A percentile compares a stretch with the other conserved stretches of the same genome.
Conservation (phyloP, 2,113 vertebrate species). For the Electrona antarctica region DNA sequence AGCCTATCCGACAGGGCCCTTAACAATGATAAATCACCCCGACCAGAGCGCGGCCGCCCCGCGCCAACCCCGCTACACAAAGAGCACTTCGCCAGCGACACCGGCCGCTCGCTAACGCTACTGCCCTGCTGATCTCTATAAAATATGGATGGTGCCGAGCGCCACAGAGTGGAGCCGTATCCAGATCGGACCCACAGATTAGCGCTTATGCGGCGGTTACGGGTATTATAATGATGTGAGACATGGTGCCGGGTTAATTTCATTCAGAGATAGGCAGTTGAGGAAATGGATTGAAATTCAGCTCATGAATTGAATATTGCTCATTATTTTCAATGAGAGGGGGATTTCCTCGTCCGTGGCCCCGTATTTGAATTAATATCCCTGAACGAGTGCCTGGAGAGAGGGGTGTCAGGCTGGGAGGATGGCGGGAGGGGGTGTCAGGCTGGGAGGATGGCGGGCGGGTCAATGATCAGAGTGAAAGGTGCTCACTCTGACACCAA, state of each 20-base stretch:
- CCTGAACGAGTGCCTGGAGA: slow-evolving; percentile 9
- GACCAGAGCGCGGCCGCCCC: slow-evolving; percentile 20
- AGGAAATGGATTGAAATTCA: slow-evolving; percentile 50
- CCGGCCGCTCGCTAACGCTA: slow-evolving; percentile 9
- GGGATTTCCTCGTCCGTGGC: slow-evolving; percentile 64
- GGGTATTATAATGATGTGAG: slow-evolving; percentile 46
- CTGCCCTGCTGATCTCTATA: slow-evolving; percentile 39
- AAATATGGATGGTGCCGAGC: slow-evolving; percentile 58
- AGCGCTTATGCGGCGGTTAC: slow-evolving; percentile 42
- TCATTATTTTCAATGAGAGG: slow-evolving; percentile 66
- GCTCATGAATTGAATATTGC: slow-evolving; percentile 41
- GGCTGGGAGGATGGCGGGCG: not conserved
- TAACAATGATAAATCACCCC: slow-evolving; percentile 84
- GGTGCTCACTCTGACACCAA: slow-evolving; percentile 31
- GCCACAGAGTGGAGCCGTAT: slow-evolving; percentile 1
- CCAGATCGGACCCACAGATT: slow-evolving; percentile 38
- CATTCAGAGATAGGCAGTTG: slow-evolving; percentile 30
- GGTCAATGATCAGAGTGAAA: slow-evolving; percentile 48
- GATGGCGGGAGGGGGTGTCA: slow-evolving; percentile 3
- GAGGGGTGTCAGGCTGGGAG: not conserved
- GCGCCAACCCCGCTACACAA: not conserved
- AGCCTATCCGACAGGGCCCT: slow-evolving; percentile 77
- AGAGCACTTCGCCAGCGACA: slow-evolving; percentile 15
- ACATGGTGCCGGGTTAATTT: slow-evolving; percentile 38
- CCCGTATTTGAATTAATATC: slow-evolving; percentile 56